phyloP scores from a whole-genome alignment of 2,797 vertebrate genomes.

The Ibycter americanus region DNA sequence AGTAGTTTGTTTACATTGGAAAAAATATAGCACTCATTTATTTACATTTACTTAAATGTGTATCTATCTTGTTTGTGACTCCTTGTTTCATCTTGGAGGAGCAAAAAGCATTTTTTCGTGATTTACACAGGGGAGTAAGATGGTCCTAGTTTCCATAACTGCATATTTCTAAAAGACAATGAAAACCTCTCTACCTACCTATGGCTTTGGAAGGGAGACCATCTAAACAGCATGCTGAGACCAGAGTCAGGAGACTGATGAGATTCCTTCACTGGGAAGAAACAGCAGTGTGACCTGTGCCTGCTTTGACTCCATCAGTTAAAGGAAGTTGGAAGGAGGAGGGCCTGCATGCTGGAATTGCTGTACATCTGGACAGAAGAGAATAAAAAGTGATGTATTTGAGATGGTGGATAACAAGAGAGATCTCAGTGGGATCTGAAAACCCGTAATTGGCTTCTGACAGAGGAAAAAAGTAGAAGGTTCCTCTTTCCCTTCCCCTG shows the following conservation, averaged over 20 bases:
- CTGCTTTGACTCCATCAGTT: not conserved
- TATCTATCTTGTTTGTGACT: not conserved
- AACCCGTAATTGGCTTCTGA: not conserved
- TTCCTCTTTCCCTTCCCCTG: not conserved
- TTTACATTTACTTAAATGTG: not conserved
- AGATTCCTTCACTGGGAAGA: not conserved
- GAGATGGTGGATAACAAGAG: not conserved
- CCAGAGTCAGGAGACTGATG: not conserved
- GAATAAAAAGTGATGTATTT: not conserved
- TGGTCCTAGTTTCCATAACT: not conserved
- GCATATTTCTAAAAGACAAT: not conserved
- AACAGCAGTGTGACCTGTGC: not conserved
- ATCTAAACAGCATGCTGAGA: not conserved
- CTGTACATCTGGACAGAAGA: not conserved
- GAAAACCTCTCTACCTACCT: not conserved
- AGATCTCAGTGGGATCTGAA: not conserved
- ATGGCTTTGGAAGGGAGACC: not conserved
- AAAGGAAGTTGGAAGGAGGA: not conserved
- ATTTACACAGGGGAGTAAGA: not conserved
- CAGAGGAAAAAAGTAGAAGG: not conserved
- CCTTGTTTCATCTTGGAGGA: not conserved
- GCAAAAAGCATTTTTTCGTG: not conserved
- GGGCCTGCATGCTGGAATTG: not conserved
- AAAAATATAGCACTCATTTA: not conserved
- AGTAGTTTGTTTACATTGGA: not conserved